A percentile compares a stretch with the other conserved stretches of the same genome.
These are phyloP conservation scores for Melitaea athalia DNA, from an alignment of 2,888 invertebrate species.

Conservation along the genomic window DNA sequence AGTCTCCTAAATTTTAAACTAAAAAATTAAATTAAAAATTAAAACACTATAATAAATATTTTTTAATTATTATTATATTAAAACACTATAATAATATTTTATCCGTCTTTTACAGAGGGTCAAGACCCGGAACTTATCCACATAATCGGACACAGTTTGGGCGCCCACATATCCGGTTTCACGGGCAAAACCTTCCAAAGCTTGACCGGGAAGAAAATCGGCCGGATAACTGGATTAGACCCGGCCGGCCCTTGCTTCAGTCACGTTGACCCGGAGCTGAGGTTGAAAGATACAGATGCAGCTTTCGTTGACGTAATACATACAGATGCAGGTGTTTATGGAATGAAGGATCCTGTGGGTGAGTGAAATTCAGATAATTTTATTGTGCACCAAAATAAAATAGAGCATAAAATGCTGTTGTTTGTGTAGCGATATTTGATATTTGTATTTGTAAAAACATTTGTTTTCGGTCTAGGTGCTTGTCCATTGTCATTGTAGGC, in stretches of 20 bases:
- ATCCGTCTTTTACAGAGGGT: slow-evolving; percentile 51
- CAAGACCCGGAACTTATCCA: slow-evolving; percentile 56
- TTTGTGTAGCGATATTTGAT: too few relatives aligned
- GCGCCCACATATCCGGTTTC: slow-evolving; percentile 68
- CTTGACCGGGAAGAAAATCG: slow-evolving; percentile 55
- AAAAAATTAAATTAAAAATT: neutral
- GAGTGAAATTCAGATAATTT: slow-evolving; percentile 36
- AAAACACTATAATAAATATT: neutral
- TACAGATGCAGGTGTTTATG: slow-evolving; percentile 65
- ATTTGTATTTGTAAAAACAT: too few relatives aligned
- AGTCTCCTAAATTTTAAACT: too few relatives aligned
- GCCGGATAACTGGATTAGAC: slow-evolving; percentile 67
- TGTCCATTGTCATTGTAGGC: too few relatives aligned
- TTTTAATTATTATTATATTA: too few relatives aligned
- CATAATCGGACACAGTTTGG: slow-evolving; percentile 74
- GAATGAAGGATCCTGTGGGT: slow-evolving; percentile 61
- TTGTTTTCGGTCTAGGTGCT: too few relatives aligned
- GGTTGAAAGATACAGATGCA: slow-evolving; percentile 59
- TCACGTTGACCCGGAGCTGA: slow-evolving; percentile 49
- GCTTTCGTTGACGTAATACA: slow-evolving; percentile 67
- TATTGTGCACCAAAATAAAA: neutral
- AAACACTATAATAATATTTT: too few relatives aligned
- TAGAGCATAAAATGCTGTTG: too few relatives aligned
- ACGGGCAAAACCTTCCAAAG: slow-evolving; percentile 58
- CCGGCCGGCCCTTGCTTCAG: slow-evolving; percentile 76